phyloP scores from a whole-genome alignment of 2,797 vertebrate genomes.

The Acrocephalus scirpaceus region DNA sequence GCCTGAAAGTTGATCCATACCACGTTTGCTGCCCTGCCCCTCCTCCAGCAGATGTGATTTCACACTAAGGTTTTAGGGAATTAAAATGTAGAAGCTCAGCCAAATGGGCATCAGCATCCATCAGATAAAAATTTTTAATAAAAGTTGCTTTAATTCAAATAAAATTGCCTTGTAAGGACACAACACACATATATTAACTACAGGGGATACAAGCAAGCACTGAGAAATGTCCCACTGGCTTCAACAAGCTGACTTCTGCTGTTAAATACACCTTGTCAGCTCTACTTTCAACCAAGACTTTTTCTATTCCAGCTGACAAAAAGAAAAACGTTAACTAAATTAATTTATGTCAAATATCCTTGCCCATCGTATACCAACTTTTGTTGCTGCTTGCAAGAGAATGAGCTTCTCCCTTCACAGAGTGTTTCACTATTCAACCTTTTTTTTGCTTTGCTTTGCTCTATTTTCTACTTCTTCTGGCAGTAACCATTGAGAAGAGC shows the following conservation, averaged over 20 bases:
- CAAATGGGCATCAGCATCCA: not conserved
- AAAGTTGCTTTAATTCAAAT: not conserved
- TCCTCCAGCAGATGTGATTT: constrained; percentile 40
- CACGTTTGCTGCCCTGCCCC: not conserved
- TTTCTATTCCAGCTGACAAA: not conserved
- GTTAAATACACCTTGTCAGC: not conserved
- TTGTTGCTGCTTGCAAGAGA: not conserved
- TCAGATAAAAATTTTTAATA: not conserved
- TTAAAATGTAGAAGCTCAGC: not conserved
- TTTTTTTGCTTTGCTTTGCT: not conserved
- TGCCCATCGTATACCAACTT: accelerated
- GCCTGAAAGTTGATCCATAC: constrained; percentile 1
- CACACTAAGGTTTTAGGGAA: constrained; percentile 15
- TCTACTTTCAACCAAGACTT: not conserved
- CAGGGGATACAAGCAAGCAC: not conserved
- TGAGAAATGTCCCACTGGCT: not conserved
- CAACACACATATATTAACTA: not conserved
- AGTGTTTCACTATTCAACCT: not conserved
- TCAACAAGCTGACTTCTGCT: not conserved
- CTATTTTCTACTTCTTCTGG: not conserved
- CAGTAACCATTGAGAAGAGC: not conserved
- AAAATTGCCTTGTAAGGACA: not conserved
- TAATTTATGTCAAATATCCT: not conserved
- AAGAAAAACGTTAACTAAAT: not conserved
- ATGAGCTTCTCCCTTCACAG: not conserved